Evolutionary conservation across 2,888 invertebrate species (phyloP), one percentile per base, ranked within the genome.

Genomic region (Stenotaenia linearis): DNA sequence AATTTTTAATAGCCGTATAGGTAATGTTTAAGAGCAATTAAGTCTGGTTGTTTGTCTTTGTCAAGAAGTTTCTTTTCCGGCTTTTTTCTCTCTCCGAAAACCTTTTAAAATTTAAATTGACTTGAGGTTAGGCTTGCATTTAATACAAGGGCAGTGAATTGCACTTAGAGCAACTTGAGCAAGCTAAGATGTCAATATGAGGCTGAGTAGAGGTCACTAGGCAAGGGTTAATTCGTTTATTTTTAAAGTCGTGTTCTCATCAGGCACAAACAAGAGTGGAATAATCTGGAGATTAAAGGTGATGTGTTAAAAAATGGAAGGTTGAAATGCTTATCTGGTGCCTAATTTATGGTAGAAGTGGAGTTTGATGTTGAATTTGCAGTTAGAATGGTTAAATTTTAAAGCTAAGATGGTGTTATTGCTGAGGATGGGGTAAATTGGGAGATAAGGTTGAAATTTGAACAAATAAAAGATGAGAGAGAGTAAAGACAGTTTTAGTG

Each of bases 101-200:
- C 25, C 23, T 61, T 61, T 61, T 61, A 61, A 61, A 61, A 23
- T 61, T 61, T 61, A 61, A 61, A 61, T 61, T 25, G 61, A 61
- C 61, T 61, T 25, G 61, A 61, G 61, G 61, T 61, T 61, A 28
- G 28, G 2, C 61, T 5, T 56, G 56, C 56, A 56, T 15, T 40
- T 40, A 56, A 56, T 21, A 23, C 12, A 21, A 6, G 56, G 7
- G 6, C 56, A 56, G 4, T 61, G 61, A 61, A 61, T 61, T 61
- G 61, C 61, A 61, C 61, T 61, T 61, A 25, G 23, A 23, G 28
- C 7, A 56, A 56, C 56, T 21, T 18, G 18, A 56, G 23, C 5
- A 56, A 18, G 45, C 45, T 45, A 45, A 45, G 45, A 45, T 45
- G 45, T 45, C 45, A 45, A 45, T 45, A 45, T 9, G 45, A 15